Conservation (phyloP, 2,888 invertebrate species). For the Tanypteryx hageni region DNA sequence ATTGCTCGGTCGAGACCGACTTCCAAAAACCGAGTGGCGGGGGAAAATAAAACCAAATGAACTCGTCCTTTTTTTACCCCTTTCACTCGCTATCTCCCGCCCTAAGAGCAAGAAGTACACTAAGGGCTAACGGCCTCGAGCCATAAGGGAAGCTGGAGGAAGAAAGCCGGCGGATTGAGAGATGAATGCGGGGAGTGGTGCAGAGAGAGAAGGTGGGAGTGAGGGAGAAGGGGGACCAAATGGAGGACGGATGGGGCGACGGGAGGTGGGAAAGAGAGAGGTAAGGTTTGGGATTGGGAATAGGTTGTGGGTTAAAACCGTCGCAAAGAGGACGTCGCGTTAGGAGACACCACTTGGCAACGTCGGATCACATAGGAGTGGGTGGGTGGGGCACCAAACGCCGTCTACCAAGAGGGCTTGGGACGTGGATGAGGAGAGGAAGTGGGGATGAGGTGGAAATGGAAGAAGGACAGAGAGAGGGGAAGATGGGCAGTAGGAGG, state of each 20-base stretch:
- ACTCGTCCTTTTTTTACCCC: too few relatives aligned
- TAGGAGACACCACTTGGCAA: conserved; percentile 40
- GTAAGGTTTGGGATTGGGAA: conserved; percentile 11
- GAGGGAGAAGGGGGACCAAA: neutral
- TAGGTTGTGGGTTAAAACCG: neutral
- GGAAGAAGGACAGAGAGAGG: neutral
- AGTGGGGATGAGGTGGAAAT: neutral
- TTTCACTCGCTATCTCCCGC: too few relatives aligned
- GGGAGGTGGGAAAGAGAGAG: neutral
- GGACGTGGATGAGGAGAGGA: conserved; percentile 11
- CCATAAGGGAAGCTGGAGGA: neutral
- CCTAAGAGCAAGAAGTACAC: too few relatives aligned
- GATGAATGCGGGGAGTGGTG: neutral
- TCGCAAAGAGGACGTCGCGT: neutral
- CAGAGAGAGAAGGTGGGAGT: neutral
- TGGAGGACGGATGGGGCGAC: neutral
- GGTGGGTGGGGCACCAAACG: conserved; percentile 7
- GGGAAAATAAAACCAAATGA: too few relatives aligned
- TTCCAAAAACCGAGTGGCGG: too few relatives aligned
- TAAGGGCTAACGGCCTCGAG: neutral
- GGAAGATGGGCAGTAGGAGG: neutral
- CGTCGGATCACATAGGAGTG: conserved; percentile 4
- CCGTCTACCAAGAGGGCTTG: neutral
- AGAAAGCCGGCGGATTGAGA: neutral
- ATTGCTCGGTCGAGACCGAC: too few relatives aligned